These are phyloP conservation scores for Marronus borbonicus DNA, from an alignment of 2,888 invertebrate species.

Conservation along the genomic window DNA sequence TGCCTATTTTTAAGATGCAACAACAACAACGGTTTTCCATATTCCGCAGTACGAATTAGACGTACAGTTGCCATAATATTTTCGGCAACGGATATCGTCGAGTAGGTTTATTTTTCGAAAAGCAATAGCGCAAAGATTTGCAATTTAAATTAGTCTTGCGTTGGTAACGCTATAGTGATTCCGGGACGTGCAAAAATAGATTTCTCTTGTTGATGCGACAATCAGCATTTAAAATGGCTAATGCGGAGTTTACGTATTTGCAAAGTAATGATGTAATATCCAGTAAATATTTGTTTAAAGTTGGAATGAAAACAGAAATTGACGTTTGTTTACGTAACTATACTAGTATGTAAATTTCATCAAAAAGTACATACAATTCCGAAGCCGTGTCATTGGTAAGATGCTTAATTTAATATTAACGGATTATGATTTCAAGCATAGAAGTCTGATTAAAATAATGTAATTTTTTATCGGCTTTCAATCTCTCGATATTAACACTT, in stretches of 20 bases:
- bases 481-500: too few species aligned
- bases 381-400: too few species aligned
- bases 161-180: constrained; percentile 18
- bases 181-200: constrained; percentile 22
- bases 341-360: too few species aligned
- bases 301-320: not conserved
- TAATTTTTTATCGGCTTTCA: too few species aligned
- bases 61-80: not conserved
- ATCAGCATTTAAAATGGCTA: not conserved
- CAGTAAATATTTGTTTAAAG: not conserved
- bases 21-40: constrained; percentile 2
- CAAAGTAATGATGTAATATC: not conserved
- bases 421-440: too few species aligned
- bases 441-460: too few species aligned
- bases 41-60: not conserved
- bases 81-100: not conserved
- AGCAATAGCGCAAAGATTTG: constrained; percentile 20
- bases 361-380: too few species aligned
- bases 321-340: too few species aligned
- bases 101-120: constrained; percentile 8
- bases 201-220: not conserved
- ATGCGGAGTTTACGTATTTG: not conserved
- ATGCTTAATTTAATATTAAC: too few species aligned
- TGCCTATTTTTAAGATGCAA: constrained; percentile 13
- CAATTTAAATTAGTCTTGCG: constrained; percentile 9